Percentiles rank a stretch among this genome's conserved stretches.
phyloP scores from a whole-genome alignment of 30 jellyfish, hydroid and myxozoan species.

The Cassiopea xamachana region DNA sequence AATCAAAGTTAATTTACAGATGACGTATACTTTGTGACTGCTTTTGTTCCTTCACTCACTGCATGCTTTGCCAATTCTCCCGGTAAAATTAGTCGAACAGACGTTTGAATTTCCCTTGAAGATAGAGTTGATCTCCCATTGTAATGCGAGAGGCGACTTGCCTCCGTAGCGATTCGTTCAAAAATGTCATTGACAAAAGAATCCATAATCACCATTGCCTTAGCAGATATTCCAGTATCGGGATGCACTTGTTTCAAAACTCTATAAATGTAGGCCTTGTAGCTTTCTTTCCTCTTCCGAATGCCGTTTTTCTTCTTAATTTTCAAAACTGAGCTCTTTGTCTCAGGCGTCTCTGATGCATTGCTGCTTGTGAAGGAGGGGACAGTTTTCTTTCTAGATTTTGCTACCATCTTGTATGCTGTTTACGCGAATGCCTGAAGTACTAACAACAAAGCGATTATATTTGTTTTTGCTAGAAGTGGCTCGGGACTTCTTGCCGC shows the following conservation, averaged over 20 bases:
- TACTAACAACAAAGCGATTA: too few relatives aligned
- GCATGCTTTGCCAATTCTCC: constrained; percentile 88
- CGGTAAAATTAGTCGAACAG: constrained; percentile 74
- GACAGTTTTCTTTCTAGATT: not conserved
- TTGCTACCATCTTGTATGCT: not conserved
- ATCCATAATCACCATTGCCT: constrained; percentile 87
- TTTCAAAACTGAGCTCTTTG: not conserved
- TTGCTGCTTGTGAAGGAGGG: not conserved
- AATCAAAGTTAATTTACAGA: not conserved
- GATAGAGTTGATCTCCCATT: constrained; percentile 77
- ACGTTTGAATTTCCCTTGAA: constrained; percentile 77
- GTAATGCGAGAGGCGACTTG: constrained; percentile 86
- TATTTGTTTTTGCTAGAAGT: too few relatives aligned
- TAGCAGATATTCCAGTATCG: constrained; percentile 74
- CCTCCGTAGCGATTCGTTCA: constrained; percentile 95
- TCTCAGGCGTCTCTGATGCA: not conserved
- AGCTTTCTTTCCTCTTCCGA: constrained; percentile 65
- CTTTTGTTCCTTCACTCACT: constrained; percentile 89
- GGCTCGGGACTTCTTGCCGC: too few relatives aligned
- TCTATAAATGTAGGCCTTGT: constrained; percentile 74
- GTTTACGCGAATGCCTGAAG: not conserved
- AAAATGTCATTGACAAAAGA: constrained; percentile 89
- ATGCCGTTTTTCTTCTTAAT: constrained; percentile 34
- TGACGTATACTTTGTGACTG: constrained; percentile 85
- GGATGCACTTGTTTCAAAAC: constrained; percentile 90